Conservation (phyloP, 1,140 invertebrate genomes). For the Cydia strobilella region DNA sequence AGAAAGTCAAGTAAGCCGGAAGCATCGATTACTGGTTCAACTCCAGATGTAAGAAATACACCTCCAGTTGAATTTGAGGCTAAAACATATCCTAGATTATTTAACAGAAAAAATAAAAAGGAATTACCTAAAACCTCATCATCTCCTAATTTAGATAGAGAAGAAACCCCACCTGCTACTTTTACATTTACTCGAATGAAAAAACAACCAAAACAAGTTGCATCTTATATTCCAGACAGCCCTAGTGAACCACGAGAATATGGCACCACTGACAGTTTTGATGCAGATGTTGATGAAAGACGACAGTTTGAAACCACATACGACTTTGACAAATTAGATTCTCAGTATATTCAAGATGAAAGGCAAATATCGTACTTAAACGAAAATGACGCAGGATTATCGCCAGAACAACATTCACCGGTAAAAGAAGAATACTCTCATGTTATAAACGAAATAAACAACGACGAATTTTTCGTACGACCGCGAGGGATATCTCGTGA, state of each 20-base stretch:
- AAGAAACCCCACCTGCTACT: conserved; percentile 74
- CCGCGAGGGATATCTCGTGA: conserved; percentile 90
- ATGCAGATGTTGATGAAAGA: conserved; percentile 48
- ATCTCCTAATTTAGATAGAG: conserved; percentile 71
- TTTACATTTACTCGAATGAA: conserved; percentile 73
- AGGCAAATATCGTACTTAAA: conserved; percentile 43
- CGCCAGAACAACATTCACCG: conserved; percentile 53
- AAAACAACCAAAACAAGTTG: conserved; percentile 49
- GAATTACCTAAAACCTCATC: conserved; percentile 69
- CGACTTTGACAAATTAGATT: conserved; percentile 66
- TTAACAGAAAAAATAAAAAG: conserved; percentile 82
- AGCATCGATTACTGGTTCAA: conserved; percentile 64
- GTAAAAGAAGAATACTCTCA: conserved; percentile 72
- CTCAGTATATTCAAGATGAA: conserved; percentile 60
- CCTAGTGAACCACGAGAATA: conserved; percentile 70
- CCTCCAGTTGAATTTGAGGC: conserved; percentile 85
- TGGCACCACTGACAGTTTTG: conserved; percentile 55
- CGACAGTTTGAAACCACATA: conserved; percentile 64
- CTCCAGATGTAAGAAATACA: conserved; percentile 74
- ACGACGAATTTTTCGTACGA: conserved; percentile 91
- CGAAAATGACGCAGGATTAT: conserved; percentile 44
- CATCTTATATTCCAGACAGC: conserved; percentile 56
- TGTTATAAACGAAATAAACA: conserved; percentile 91
- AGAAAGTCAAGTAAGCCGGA: conserved; percentile 60
- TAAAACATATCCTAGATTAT: conserved; percentile 87